Base-by-base conservation (phyloP, 1,140 invertebrate species). In the Bombus ignitus region DNA sequence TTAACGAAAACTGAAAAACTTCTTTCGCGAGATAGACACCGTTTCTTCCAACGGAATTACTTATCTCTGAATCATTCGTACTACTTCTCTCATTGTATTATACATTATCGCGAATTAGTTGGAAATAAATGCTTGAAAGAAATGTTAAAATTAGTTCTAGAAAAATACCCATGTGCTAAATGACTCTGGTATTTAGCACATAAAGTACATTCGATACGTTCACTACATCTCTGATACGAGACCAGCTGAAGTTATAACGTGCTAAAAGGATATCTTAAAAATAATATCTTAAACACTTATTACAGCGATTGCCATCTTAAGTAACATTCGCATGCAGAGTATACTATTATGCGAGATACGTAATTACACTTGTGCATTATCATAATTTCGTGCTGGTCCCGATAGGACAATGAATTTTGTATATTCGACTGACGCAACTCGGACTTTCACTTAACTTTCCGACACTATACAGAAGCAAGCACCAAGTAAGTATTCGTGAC, bases 361-460 rank as follows among this genome's bases (percentile, higher is more conserved):
- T n/a, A 39, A 25, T 76, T 9, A 44, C 39, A 8, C 22, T 32
- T 25, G n/a, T 0, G 42, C 15, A 47, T 66, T 68, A 47, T 70
- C 65, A 53, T 68, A 80, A 66, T 53, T 80, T 81, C 42, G 47
- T 13, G 25, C 22, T 22, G 25, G 18, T 71, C 25, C 18, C 35
- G 6, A 71, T n/a, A 12, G 25, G 62, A 57, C 66, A 71, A 81
- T 59, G 79, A 72, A 71, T 81, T 81, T 81, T 57, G 25, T 80
- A 70, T 28, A 37, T n/a, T 42, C 47, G 0, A 22, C 25, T 71
- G 44, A 37, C 66, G 79, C 44, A 57, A 57, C 47, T 68, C 37
- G 28, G 25, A 71, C 78, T 81, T 81, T 81, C 66, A 32, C 79
- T 57, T 25, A 42, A 71, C 25, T 47, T 81, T 42, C 15, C 66